Evolutionary conservation across 1,140 invertebrate genomes (phyloP).

Genomic region (Eueides isabella): DNA sequence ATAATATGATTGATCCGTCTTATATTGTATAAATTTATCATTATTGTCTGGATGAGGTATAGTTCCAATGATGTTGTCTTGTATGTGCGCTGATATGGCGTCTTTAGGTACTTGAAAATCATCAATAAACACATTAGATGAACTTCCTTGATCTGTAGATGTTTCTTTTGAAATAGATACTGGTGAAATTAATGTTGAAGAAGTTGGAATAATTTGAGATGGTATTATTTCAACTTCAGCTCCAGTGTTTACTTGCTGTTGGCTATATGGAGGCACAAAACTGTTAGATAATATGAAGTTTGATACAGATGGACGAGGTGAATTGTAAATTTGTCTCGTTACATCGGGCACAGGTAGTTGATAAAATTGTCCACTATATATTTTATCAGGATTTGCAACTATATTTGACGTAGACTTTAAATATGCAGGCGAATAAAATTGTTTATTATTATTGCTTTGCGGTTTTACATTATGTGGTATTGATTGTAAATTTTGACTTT

Average conservation of each 20-base stretch:
- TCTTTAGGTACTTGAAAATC: constrained; percentile 53
- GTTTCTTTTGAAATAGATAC: not conserved
- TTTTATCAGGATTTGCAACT: constrained; percentile 49
- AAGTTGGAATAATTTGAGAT: constrained; percentile 41
- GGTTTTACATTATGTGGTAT: constrained; percentile 30
- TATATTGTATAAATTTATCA: constrained; percentile 68
- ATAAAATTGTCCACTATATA: constrained; percentile 75
- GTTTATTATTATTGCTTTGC: constrained; percentile 14
- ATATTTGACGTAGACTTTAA: constrained; percentile 14
- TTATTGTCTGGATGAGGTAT: constrained; percentile 67
- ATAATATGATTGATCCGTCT: constrained; percentile 72
- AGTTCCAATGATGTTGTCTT: constrained; percentile 68
- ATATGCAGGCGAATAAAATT: not conserved
- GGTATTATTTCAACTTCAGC: constrained; percentile 58
- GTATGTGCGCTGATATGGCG: constrained; percentile 67
- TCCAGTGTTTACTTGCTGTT: not conserved
- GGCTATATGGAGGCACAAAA: not conserved
- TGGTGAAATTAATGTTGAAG: not conserved
- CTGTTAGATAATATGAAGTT: constrained; percentile 37
- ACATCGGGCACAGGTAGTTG: constrained; percentile 69
- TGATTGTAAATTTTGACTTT: constrained; percentile 31
- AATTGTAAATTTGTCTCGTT: constrained; percentile 67
- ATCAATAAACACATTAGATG: constrained; percentile 37
- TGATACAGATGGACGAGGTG: constrained; percentile 33
- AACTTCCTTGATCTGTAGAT: constrained; percentile 26